Evolutionary conservation across 2,888 invertebrate species (phyloP), one percentile per base, ranked within the genome.

Genomic region (Drosophila bunnanda): DNA sequence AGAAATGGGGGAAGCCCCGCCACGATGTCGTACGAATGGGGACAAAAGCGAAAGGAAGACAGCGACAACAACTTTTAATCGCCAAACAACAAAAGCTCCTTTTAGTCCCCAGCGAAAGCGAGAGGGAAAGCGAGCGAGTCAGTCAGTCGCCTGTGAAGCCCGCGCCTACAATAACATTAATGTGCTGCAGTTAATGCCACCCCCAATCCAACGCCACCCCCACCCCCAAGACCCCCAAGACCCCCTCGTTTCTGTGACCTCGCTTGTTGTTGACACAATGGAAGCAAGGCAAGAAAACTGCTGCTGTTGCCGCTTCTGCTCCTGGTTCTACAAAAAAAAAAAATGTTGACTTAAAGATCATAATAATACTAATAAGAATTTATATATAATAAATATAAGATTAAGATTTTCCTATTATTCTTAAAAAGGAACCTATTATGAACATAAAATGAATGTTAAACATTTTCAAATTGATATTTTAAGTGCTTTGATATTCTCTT

Each of bases 201-300:
- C 67, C 36, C 28, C 50, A 50, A 10, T 34, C 50, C 34, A 52
- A 52, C 50, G 22, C 34, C 28, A n/a, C n/a, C n/a, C n/a, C n/a
- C n/a, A n/a, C 15, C 20, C 52, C 15, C 2, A 12, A 12, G 20
- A 25, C 15, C 20, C 52, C 15, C 2, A 12, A 12, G 20, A 25
- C 34, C 44, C 38, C 58, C 41, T 17, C 54, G n/a, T 43, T 25
- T 74, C 75, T 79, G 75, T 78, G 81, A 72, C 77, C 79, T 73
- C 76, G 75, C 79, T 82, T 81, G 87, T 87, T 88, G 88, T 87
- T 88, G 88, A 86, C 86, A 89, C 79, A 89, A 88, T 88, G 80
- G 74, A 79, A 62, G 77, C 48, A 68, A 76, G 78, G 74, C 71
- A 71, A 57, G 70, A 53, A 70, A 56, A 58, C 41, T 57, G 58